Conservation (phyloP, 1,140 invertebrate species). For the Odontomachus brunneus region DNA sequence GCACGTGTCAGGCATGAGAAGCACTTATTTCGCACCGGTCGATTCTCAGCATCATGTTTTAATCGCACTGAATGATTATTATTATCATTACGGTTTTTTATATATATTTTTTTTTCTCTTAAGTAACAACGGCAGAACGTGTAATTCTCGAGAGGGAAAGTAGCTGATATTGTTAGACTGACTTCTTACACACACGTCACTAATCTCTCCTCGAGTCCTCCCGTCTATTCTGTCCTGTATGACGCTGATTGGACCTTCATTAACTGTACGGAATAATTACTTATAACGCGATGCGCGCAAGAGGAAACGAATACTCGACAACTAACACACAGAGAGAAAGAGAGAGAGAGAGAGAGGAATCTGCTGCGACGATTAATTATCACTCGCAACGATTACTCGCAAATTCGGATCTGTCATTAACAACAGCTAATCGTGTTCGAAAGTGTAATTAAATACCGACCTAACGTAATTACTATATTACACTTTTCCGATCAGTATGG, state of each 20-base stretch:
- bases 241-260: constrained; percentile 2
- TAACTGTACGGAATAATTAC: constrained; percentile 6
- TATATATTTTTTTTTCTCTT: neutral
- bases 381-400: neutral
- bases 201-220: constrained; percentile 20
- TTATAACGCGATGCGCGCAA: no score
- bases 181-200: constrained; percentile 12
- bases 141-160: constrained; percentile 45
- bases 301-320: no score
- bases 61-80: constrained; percentile 47
- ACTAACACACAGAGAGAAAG: no score
- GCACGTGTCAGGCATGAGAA: constrained; percentile 63
- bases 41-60: constrained; percentile 71
- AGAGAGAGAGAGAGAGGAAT: no score
- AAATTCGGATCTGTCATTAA: constrained; percentile 34
- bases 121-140: constrained; percentile 33
- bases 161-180: neutral
- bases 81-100: neutral
- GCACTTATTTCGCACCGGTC: constrained; percentile 38
- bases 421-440: neutral
- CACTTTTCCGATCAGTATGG: neutral
- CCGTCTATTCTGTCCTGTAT: constrained; percentile 1
- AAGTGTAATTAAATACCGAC: constrained; percentile 4
- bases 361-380: constrained; percentile 9
- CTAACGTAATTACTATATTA: constrained; percentile 1